Evolutionary conservation across 2,113 vertebrate species (phyloP), one percentile per base, ranked within the genome.

Genomic region (Amblyornis subalaris): DNA sequence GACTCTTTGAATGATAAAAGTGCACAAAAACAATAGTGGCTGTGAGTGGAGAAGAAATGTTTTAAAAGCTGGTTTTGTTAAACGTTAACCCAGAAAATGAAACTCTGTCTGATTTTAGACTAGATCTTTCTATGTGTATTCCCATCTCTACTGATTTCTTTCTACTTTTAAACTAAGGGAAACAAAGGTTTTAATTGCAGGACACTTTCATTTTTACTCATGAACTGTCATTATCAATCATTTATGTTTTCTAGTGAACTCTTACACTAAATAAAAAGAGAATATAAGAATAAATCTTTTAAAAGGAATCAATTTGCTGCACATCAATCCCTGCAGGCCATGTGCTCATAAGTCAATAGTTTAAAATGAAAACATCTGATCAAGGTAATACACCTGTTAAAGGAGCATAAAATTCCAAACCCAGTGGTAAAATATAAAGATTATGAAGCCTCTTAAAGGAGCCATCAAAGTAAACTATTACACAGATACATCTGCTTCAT

Each of bases 311-410:
- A 95, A 97, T 96, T 97, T 96, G 77, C 93, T 96, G 84, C 91
- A 97, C 94, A 95, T 97, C 94, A 97, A 88, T 97, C 92, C 97
- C 98, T 82, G 55, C 96, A 97, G 97, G 98, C 96, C 97, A 97
- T 97, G 97, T 95, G 96, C 95, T 97, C 97, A n/a, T 97, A 97
- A 98, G 97, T 98, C 97, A 98, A 98, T 94, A 97, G 96, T 96
- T 97, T 97, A 97, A 98, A 97, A 97, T 96, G 97, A 97, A 97
- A 98, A 97, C 97, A 97, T 97, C 97, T 98, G 97, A 97, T 97
- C 96, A 96, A 96, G 96, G 95, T 97, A 97, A 97, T 96, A 97
- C 94, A 98, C 97, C 97, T 98, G 97, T 97, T 97, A 98, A 95
- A 97, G 80, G 95, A 94, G 84, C 94, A 97, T 97, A 98, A 97